Percentiles rank a stretch among this genome's conserved stretches.
phyloP scores from a whole-genome alignment of 2,888 invertebrate species.

The Nezara viridula region DNA sequence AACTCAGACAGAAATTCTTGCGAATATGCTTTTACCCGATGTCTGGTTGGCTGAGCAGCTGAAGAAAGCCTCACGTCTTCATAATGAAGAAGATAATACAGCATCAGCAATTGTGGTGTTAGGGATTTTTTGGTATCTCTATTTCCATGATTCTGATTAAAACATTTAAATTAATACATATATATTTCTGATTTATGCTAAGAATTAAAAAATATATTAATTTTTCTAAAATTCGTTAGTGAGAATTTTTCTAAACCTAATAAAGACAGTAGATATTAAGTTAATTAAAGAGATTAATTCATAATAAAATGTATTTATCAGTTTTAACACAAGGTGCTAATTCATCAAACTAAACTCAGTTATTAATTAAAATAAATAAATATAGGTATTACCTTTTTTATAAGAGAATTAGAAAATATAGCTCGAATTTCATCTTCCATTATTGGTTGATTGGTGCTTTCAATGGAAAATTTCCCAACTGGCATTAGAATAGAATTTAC shows the following conservation, averaged over 20 bases:
- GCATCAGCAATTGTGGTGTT: conserved; percentile 88
- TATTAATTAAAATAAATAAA: conserved; percentile 66
- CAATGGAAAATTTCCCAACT: conserved; percentile 76
- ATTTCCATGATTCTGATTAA: neutral
- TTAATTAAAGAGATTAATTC: neutral
- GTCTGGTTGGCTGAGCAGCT: conserved; percentile 74
- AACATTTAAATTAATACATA: neutral
- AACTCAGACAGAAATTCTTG: conserved; percentile 89
- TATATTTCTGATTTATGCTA: neutral
- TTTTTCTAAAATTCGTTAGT: neutral
- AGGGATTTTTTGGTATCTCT: conserved; percentile 68
- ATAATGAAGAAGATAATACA: conserved; percentile 93
- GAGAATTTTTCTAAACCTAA: neutral
- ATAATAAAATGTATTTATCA: neutral
- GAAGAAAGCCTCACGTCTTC: conserved; percentile 89
- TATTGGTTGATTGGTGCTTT: conserved; percentile 89
- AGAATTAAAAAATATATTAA: no score
- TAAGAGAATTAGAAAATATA: conserved; percentile 85
- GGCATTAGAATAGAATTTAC: conserved; percentile 90
- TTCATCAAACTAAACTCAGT: neutral
- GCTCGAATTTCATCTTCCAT: conserved; percentile 89
- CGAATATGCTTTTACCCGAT: conserved; percentile 84
- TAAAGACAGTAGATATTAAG: no score
- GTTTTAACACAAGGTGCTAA: neutral
- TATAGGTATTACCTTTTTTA: conserved; percentile 77